Percentiles rank a stretch among this genome's conserved stretches.
phyloP scores from a whole-genome alignment of 2,888 invertebrate genomes.

The Nebria salina region DNA sequence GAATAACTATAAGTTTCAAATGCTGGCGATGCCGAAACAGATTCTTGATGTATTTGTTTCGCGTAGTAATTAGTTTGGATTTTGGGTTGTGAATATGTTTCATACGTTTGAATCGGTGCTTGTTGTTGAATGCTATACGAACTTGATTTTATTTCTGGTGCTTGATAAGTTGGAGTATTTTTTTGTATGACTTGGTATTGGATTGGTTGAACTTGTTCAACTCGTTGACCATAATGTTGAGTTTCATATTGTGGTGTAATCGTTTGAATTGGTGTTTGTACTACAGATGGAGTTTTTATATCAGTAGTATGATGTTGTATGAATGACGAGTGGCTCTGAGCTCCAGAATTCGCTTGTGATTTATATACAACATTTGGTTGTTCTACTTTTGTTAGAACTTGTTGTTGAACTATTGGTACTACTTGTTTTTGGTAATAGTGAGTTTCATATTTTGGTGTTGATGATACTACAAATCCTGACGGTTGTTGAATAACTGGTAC shows the following conservation, averaged over 20 bases:
- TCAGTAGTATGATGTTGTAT: conserved; percentile 12
- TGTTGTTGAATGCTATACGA: not conserved
- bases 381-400: not conserved
- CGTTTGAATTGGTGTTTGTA: conserved; percentile 4
- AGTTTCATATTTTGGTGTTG: conserved; percentile 62
- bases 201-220: conserved; percentile 10
- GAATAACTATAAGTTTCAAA: conserved; percentile 28
- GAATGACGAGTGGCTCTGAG: conserved; percentile 12
- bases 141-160: not conserved
- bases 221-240: not conserved
- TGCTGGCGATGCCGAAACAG: conserved; percentile 14
- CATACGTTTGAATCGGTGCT: not conserved
- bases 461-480: conserved; percentile 55
- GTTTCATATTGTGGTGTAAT: conserved; percentile 17
- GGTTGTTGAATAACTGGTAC: too few relatives aligned
- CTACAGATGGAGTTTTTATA: conserved; percentile 17
- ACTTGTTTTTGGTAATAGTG: too few relatives aligned
- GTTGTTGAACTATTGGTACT: too few relatives aligned
- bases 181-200: conserved; percentile 1
- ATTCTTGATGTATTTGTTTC: not conserved
- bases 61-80: not conserved
- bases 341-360: conserved; percentile 48
- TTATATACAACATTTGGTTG: conserved; percentile 4
- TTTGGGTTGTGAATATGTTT: not conserved
- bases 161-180: conserved; percentile 6